Evolutionary conservation across 2,797 vertebrate genomes (phyloP), one percentile per base, ranked within the genome.

Genomic region (Cyclopterus lumpus): DNA sequence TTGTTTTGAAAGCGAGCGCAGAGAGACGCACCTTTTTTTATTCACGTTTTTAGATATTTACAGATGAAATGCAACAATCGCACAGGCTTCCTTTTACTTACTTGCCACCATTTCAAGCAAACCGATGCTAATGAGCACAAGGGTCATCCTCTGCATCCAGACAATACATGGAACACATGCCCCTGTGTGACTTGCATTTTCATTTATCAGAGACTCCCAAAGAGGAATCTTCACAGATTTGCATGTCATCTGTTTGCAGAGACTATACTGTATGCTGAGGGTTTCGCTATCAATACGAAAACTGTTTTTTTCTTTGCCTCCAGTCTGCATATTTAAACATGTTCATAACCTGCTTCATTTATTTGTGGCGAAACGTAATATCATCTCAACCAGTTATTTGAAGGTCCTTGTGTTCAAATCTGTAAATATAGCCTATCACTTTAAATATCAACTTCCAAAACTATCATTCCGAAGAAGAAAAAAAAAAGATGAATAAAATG

Each of bases 131-230:
- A 83, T 83, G 65, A 81, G 63, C 48, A 70, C 73, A 82, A 71
- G 68, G 64, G 67, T 78, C 64, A 76, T 64, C 58, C 69, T 34
- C 73, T 68, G 57, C 75, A 82, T 84, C 48, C 61, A 83, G 79
- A 86, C 46, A 73, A 75, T 42, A 73, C 68, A 67, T 3, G 74
- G 59, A 73, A 81, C 79, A 84, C 79, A 86, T 71, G 74, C 81
- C 85, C 67, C 83, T 82, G 70, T 83, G 91, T 87, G 81, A 87
- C 62, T 91, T 75, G 85, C 83, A 79, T 76, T 64, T 79, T 83
- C 71, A 77, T 81, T 82, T 62, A 63, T 72, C 54, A 86, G 42
- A 77, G 44, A 16, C 64, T 6, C 64, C 71, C 64, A 77, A 75
- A 28, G 74, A 65, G 49, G 49, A 58, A 57, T 72, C 32, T 62